Conservation (phyloP, 2,888 invertebrate species). For the Belgica antarctica region DNA sequence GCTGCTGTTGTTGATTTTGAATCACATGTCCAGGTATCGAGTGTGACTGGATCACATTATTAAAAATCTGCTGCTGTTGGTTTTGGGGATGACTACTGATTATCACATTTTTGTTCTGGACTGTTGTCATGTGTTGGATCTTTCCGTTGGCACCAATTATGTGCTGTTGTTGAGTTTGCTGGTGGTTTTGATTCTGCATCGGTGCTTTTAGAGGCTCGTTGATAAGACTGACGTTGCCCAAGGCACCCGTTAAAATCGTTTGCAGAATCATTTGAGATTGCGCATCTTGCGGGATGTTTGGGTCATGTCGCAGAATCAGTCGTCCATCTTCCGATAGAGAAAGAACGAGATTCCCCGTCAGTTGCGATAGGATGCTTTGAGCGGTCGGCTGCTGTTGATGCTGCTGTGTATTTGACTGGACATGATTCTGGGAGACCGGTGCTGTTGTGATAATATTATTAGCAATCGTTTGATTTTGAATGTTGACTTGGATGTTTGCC, state of each 20-base stretch:
- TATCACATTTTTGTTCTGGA: constrained; percentile 41
- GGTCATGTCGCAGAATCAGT: constrained; percentile 65
- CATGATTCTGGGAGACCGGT: constrained; percentile 45
- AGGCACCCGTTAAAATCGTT: constrained; percentile 54
- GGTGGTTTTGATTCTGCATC: constrained; percentile 46
- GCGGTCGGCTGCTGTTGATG: constrained; percentile 30
- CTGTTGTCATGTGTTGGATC: constrained; percentile 26
- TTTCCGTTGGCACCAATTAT: constrained; percentile 37
- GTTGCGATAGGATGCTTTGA: constrained; percentile 56
- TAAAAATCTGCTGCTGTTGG: constrained; percentile 23
- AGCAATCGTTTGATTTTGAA: constrained; percentile 43
- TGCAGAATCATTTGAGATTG: constrained; percentile 55
- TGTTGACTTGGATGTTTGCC: constrained; percentile 45
- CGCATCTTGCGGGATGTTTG: constrained; percentile 59
- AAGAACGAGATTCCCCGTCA: constrained; percentile 64
- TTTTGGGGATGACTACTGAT: constrained; percentile 32
- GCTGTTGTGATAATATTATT: constrained; percentile 46
- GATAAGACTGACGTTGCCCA: constrained; percentile 55
- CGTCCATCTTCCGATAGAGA: constrained; percentile 68
- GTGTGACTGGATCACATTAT: not conserved
- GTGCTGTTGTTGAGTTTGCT: constrained; percentile 44
- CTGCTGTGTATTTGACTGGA: constrained; percentile 40
- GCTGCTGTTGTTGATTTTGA: constrained; percentile 23
- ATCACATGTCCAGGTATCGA: not conserved
- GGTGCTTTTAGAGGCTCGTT: constrained; percentile 49